Evolutionary conservation across 2,797 vertebrate genomes (phyloP).

Genomic region (Rhinoraja longicauda): DNA sequence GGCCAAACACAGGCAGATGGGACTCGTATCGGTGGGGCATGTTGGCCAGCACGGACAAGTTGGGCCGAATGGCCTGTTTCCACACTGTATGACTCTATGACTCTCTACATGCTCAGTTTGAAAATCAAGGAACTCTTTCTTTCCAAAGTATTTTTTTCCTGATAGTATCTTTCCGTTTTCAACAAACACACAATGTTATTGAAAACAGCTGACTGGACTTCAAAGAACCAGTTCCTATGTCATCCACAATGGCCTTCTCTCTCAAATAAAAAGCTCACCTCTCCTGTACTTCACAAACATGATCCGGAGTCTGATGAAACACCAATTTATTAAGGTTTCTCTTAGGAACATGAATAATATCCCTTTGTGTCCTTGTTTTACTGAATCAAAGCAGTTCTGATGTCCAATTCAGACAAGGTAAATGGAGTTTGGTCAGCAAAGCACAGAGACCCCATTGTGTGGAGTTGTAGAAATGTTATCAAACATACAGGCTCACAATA

Average conservation of each 20-base stretch:
- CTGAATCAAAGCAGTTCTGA: constrained; percentile 29
- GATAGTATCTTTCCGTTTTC: constrained; percentile 14
- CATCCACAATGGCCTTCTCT: constrained; percentile 7
- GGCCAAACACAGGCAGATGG: too few relatives aligned
- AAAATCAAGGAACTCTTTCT: not conserved
- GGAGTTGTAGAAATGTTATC: not conserved
- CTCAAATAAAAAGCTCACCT: not conserved
- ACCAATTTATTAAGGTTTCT: constrained; percentile 2
- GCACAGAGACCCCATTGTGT: constrained; percentile 16
- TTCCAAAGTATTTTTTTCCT: not conserved
- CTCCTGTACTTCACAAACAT: not conserved
- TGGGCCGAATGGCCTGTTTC: too few relatives aligned
- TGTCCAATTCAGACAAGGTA: constrained; percentile 30
- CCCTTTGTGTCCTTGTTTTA: constrained; percentile 14
- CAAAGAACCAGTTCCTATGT: not conserved
- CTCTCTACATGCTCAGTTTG: not conserved
- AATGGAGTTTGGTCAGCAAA: constrained; percentile 14
- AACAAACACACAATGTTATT: not conserved
- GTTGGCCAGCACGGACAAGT: too few relatives aligned
- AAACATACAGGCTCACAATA: not conserved
- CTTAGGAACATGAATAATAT: constrained; percentile 31
- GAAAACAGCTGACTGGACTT: constrained; percentile 1
- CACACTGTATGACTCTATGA: too few relatives aligned
- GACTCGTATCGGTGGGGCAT: too few relatives aligned
- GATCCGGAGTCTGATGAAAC: constrained; percentile 3